These are phyloP conservation scores for Spea hammondii DNA, from an alignment of 2,797 vertebrate species.

Conservation along the genomic window DNA sequence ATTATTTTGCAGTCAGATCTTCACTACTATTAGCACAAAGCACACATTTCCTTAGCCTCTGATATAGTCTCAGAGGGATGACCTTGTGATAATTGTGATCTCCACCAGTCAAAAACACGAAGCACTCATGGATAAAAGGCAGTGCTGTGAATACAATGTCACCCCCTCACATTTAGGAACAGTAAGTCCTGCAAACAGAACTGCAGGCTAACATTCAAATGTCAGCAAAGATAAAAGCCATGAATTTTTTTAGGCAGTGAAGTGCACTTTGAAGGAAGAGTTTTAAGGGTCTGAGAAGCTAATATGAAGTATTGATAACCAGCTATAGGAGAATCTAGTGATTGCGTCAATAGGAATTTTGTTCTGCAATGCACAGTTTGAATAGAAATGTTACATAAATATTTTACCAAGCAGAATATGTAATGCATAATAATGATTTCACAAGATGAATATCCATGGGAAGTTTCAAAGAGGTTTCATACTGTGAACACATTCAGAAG, in stretches of 20 bases:
- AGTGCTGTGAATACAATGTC: conserved; percentile 44
- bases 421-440: conserved; percentile 16
- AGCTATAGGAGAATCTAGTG: conserved; percentile 20
- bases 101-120: conserved; percentile 39
- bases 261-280: conserved; percentile 47
- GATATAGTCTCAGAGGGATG: conserved; percentile 37
- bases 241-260: conserved; percentile 48
- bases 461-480: conserved; percentile 17
- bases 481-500: conserved; percentile 19
- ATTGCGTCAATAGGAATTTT: conserved; percentile 24
- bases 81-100: conserved; percentile 39
- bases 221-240: conserved; percentile 44
- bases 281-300: conserved; percentile 43
- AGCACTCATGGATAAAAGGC: conserved; percentile 32
- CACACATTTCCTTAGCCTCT: conserved; percentile 15
- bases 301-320: conserved; percentile 50
- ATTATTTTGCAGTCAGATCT: no score
- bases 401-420: conserved; percentile 29
- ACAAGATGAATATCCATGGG: background rate
- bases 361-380: conserved; percentile 7
- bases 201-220: conserved; percentile 38
- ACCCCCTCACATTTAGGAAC: conserved; percentile 29
- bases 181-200: conserved; percentile 46
- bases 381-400: conserved; percentile 25
- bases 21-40: background rate